A percentile compares a stretch with the other conserved stretches of the same genome.
phyloP scores from a whole-genome alignment of 1,140 invertebrate species.

The Drosophila orena region DNA sequence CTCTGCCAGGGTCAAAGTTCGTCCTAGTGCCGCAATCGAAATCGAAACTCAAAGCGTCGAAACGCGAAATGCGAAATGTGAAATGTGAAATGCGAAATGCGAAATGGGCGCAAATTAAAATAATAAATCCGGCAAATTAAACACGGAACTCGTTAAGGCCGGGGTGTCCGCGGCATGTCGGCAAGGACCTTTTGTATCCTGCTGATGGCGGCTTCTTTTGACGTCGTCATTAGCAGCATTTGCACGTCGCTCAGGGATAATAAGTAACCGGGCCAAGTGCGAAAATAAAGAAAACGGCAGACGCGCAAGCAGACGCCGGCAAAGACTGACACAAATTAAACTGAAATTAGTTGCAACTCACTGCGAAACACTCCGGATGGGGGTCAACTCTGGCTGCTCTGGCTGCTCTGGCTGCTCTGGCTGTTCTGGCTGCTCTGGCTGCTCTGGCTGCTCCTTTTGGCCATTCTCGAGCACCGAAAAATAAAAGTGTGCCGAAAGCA shows the following conservation, averaged over 20 bases:
- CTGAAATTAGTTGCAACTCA: slow-evolving; percentile 82
- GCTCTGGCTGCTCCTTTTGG: not conserved
- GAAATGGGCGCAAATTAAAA: slow-evolving; percentile 79
- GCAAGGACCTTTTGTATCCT: slow-evolving; percentile 51
- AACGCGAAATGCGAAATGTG: slow-evolving; percentile 1
- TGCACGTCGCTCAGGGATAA: slow-evolving; percentile 77
- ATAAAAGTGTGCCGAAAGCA: slow-evolving; percentile 8
- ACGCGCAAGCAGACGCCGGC: slow-evolving; percentile 10
- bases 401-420: no score
- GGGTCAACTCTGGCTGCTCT: not conserved
- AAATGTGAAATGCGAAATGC: slow-evolving; percentile 52
- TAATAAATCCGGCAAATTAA: slow-evolving; percentile 80
- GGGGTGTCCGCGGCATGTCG: not conserved
- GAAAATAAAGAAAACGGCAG: slow-evolving; percentile 51
- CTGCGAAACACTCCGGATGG: slow-evolving; percentile 23
- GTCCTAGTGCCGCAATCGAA: slow-evolving; percentile 71
- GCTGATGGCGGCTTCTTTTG: slow-evolving; percentile 51
- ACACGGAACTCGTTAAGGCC: slow-evolving; percentile 71
- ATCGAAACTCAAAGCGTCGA: slow-evolving; percentile 57
- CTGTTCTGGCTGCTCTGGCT: no score
- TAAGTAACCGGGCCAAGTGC: slow-evolving; percentile 66
- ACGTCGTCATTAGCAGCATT: slow-evolving; percentile 82
- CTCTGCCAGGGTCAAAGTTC: slow-evolving; percentile 2
- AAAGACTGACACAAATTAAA: slow-evolving; percentile 80
- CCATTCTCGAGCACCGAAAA: slow-evolving; percentile 9